Evolutionary conservation across 2,113 vertebrate species (phyloP).

Genomic region (Urocitellus parryii): DNA sequence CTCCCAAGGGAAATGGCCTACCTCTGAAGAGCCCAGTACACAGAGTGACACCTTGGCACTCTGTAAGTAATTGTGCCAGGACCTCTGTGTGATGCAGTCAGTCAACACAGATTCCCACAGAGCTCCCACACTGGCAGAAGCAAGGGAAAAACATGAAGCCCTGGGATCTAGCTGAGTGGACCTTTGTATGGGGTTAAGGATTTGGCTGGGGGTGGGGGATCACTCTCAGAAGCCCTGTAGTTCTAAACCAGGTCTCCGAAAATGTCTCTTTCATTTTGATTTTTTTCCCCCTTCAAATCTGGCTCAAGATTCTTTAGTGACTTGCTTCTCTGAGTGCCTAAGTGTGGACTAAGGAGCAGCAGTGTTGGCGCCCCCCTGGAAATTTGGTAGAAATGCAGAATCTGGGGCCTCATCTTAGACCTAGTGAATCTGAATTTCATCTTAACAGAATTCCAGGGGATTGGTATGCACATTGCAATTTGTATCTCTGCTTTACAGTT

Average conservation of each 20-base stretch:
- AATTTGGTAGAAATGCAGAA: background rate
- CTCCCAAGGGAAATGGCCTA: background rate
- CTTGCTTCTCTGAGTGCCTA: background rate
- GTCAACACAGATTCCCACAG: background rate
- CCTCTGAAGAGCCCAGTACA: background rate
- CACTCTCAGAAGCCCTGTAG: background rate
- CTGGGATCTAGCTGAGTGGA: background rate
- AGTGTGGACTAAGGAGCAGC: background rate
- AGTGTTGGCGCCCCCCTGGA: background rate
- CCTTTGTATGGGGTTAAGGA: no score
- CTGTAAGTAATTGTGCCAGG: background rate
- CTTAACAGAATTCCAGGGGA: background rate
- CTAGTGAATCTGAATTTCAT: background rate
- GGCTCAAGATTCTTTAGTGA: background rate
- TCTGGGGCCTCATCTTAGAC: background rate
- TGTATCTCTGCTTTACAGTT: background rate
- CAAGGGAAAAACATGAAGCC: background rate
- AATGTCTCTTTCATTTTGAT: background rate
- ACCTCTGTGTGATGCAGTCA: background rate
- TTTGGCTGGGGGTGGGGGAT: background rate
- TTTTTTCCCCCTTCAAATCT: background rate
- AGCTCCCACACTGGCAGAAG: background rate
- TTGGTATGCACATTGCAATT: background rate
- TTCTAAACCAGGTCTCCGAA: background rate
- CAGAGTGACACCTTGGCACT: background rate